Evolutionary conservation across 2,888 invertebrate genomes (phyloP).

Genomic region (Sarcophaga carnaria): DNA sequence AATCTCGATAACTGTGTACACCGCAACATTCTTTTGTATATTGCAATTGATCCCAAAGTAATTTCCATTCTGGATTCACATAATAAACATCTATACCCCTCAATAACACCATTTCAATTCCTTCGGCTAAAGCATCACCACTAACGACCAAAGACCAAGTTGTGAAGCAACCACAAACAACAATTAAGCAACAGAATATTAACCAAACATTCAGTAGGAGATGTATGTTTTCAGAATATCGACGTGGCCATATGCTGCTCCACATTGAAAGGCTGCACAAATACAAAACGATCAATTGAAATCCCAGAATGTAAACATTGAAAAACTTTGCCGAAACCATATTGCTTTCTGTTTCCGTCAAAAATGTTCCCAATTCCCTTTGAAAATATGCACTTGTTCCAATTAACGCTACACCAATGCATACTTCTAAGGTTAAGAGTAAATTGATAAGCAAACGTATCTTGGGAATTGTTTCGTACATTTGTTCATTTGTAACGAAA

Average conservation of each 20-base stretch:
- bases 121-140: constrained; percentile 71
- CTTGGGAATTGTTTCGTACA: constrained; percentile 77
- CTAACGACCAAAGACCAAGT: constrained; percentile 74
- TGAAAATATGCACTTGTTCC: constrained; percentile 74
- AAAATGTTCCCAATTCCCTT: constrained; percentile 71
- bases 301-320: constrained; percentile 75
- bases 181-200: constrained; percentile 75
- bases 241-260: constrained; percentile 74
- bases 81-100: constrained; percentile 80
- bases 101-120: constrained; percentile 74
- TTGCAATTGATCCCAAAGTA: constrained; percentile 80
- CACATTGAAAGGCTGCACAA: constrained; percentile 75
- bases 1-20: constrained; percentile 78
- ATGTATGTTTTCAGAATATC: constrained; percentile 74
- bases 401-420: constrained; percentile 74
- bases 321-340: constrained; percentile 74
- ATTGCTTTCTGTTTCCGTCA: constrained; percentile 73
- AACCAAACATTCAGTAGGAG: constrained; percentile 75
- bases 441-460: constrained; percentile 74
- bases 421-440: constrained; percentile 74
- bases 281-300: constrained; percentile 74
- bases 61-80: constrained; percentile 79
- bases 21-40: constrained; percentile 79
- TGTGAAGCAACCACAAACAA: constrained; percentile 74
- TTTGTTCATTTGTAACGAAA: constrained; percentile 74